Percentiles rank a stretch among this genome's conserved stretches.
These are phyloP conservation scores for Rhyacophila evoluta DNA, from an alignment of 2,888 invertebrate genomes.

Conservation along the genomic window DNA sequence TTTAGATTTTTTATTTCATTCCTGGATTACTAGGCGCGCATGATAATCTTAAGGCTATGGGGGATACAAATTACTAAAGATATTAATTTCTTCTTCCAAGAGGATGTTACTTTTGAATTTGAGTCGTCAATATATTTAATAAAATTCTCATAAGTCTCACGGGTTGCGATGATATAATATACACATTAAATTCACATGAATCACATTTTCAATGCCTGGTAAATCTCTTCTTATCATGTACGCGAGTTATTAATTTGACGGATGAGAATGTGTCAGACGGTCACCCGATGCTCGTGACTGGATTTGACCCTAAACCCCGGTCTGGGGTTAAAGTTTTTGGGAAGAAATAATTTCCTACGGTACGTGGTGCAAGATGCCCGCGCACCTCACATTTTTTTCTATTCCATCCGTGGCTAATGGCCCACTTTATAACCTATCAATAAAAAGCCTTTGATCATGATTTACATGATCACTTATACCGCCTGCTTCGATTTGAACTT, in stretches of 20 bases:
- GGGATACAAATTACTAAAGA: no score
- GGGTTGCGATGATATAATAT: background rate
- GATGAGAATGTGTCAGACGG: slow-evolving; percentile 29
- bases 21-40: no score
- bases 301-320: slow-evolving; percentile 34
- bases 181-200: background rate
- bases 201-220: background rate
- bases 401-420: slow-evolving; percentile 17
- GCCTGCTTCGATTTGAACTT: slow-evolving; percentile 41
- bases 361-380: background rate
- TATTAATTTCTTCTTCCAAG: no score
- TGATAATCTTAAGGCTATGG: no score
- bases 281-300: slow-evolving; percentile 39
- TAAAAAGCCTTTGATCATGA: slow-evolving; percentile 33
- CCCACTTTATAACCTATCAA: slow-evolving; percentile 37
- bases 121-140: background rate
- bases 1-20: no score
- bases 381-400: background rate
- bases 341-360: slow-evolving; percentile 33
- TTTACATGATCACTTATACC: slow-evolving; percentile 34
- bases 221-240: slow-evolving; percentile 11
- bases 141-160: background rate
- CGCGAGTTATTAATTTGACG: slow-evolving; percentile 28
- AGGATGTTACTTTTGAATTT: no score
- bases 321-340: slow-evolving; percentile 30